Percentiles rank a stretch among this genome's conserved stretches.
Conservation (phyloP, 2,113 vertebrate genomes). For the Tursiops truncatus region DNA sequence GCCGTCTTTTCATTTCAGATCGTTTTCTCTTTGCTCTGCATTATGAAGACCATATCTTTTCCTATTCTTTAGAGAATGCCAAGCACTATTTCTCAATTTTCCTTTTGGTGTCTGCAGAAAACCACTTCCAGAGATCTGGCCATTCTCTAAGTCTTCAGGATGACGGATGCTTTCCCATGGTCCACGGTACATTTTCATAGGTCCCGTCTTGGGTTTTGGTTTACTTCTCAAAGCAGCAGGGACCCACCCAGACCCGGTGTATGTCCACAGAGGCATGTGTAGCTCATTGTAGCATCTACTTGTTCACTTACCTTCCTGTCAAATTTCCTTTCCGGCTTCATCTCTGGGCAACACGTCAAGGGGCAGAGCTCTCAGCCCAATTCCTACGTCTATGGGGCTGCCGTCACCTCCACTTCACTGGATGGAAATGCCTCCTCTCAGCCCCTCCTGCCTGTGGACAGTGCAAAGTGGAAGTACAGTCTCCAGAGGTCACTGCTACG, state of each 20-base stretch:
- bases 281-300: background rate
- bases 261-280: too few species aligned
- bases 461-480: background rate
- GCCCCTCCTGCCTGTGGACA: background rate
- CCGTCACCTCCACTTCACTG: background rate
- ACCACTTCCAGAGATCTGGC: background rate
- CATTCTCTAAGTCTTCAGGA: background rate
- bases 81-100: background rate
- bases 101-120: background rate
- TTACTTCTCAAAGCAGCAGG: background rate
- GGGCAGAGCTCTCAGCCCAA: background rate
- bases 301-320: background rate
- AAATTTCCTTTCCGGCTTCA: background rate
- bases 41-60: background rate
- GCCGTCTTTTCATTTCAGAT: background rate
- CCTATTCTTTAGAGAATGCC: background rate
- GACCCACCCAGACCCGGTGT: background rate
- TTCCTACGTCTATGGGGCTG: accelerated
- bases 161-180: background rate
- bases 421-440: background rate
- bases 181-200: background rate
- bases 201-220: background rate
- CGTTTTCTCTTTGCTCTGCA: background rate
- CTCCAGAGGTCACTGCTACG: background rate
- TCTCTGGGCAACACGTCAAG: background rate